phyloP scores from a whole-genome alignment of 2,888 invertebrate species.

The Ectemnius lituratus region DNA sequence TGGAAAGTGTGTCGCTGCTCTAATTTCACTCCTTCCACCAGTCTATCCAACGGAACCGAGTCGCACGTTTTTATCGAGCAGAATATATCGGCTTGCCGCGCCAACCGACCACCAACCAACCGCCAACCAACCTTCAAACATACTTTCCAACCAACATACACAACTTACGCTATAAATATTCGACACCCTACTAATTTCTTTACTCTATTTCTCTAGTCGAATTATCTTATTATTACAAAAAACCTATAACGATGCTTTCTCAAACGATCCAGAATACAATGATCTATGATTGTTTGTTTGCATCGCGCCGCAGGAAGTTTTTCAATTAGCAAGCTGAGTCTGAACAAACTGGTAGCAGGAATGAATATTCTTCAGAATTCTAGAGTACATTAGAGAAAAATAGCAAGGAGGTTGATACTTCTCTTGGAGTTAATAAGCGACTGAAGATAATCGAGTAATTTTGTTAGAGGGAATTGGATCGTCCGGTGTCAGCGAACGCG shows the following conservation, averaged over 20 bases:
- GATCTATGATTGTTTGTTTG: no score
- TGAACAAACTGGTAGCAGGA: background rate
- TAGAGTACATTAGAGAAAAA: constrained; percentile 4
- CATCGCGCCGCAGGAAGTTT: no score
- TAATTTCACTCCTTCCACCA: constrained; percentile 31
- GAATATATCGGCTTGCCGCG: constrained; percentile 1
- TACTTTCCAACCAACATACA: background rate
- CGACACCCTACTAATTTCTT: background rate
- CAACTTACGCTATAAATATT: background rate
- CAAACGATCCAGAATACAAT: background rate
- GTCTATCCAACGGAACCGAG: background rate
- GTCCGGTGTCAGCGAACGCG: constrained; percentile 15
- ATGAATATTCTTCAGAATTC: no score
- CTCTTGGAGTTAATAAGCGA: constrained; percentile 43
- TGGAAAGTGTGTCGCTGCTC: constrained; percentile 40
- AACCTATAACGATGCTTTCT: constrained; percentile 26
- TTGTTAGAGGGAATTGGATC: constrained; percentile 35
- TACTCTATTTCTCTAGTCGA: background rate
- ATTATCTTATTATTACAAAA: no score
- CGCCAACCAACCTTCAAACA: no score
- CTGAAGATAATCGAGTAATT: constrained; percentile 46
- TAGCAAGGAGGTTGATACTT: constrained; percentile 25
- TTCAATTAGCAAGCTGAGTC: constrained; percentile 28
- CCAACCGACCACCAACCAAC: background rate
- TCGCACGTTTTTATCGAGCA: background rate